Evolutionary conservation across 2,888 invertebrate species (phyloP), one percentile per base, ranked within the genome.

Genomic region (Troilus luridus): DNA sequence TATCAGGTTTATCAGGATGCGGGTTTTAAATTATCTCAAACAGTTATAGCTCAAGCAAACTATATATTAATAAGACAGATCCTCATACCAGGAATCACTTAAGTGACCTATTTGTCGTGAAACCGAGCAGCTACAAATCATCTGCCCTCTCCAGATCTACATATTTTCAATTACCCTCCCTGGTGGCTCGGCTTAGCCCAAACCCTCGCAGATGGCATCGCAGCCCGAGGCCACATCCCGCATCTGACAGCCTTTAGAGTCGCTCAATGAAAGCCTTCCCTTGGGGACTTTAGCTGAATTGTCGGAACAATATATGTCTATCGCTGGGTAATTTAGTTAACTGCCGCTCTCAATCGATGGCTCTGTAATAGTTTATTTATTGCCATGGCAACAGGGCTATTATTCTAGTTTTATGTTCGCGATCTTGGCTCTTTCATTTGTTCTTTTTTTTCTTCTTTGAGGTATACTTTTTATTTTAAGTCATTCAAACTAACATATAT

Each of bases 301-400:
- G 72, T 27, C 72, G 72, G 72, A 8, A 72, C 72, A 72, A 72
- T 72, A 17, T 27, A 27, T 27, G 24, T 72, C 72, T 72, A 72
- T 27, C 72, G 14, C 12, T 27, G 24, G 72, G 27, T 72, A 27
- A 72, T 72, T 72, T 72, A 72, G 72, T 72, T 72, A 14, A 17
- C 72, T 17, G 72, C 72, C 24, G 7, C 5, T 24, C 27, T 72
- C 3, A 6, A 72, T 27, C 72, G 72, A 72, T 72, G 27, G 72
- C 17, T 14, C 0, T 72, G 24, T 72, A 72, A 72, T 72, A 27
- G 24, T 72, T 72, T 72, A 72, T 72, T 72, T 72, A 72, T 72
- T 72, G 72, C 72, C 14, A 27, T 72, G 72, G 27, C 72, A 72
- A 72, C 72, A 72, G 72, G 24, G 72, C 72, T 27, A 72, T 72